Base-by-base conservation (phyloP, 2,113 vertebrate species). In the Ptilorrhoa leucosticta region DNA sequence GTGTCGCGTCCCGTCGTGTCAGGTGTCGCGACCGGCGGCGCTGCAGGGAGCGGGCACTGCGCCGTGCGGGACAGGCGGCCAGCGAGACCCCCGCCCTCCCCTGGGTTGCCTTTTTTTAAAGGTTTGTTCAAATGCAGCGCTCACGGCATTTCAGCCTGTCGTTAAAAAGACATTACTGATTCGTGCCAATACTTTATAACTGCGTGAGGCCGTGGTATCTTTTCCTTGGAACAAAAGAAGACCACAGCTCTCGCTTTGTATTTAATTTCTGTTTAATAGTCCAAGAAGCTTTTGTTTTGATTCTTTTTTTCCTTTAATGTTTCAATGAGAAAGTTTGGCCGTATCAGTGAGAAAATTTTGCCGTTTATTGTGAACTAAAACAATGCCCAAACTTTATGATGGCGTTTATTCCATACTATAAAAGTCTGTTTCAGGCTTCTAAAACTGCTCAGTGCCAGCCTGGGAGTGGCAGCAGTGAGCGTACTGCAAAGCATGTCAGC, bases 391-490 rank as follows among this genome's bases (percentile, higher is more conserved):
- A 60, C 35, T 81, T 78, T 23, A 6, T 6, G 22, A 7, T 63
- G 66, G 65, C 39, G 16, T 87, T 96, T 85, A 78, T 90, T 87
- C 57, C 10, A 0, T 9, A 5, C 31, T 77, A 30, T 27, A 31
- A 79, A 79, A 39, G 91, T 76, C 86, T 60, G 69, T 87, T 94
- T 91, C 66, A 75, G 48, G 18, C 58, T 93, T 89, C 5, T n/a
- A 44, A 31, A 86, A 47, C 35, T 48, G 42, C 14, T 75, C 40
- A 21, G 11, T 92, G n/a, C 45, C 51, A 79, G 77, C 93, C 95
- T 88, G 76, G 65, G 63, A 96, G 89, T 51, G 94, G 94, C 92
- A 91, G 87, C 77, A 96, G 87, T 65, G 94, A 94, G 91, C 33
- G 2, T 1, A 17, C 7, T 33, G 39, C 37, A 27, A 45, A 79